A percentile compares a stretch with the other conserved stretches of the same genome.
These are phyloP conservation scores for Strigamia maritima DNA, from an alignment of 2,888 invertebrate species.

Conservation along the genomic window DNA sequence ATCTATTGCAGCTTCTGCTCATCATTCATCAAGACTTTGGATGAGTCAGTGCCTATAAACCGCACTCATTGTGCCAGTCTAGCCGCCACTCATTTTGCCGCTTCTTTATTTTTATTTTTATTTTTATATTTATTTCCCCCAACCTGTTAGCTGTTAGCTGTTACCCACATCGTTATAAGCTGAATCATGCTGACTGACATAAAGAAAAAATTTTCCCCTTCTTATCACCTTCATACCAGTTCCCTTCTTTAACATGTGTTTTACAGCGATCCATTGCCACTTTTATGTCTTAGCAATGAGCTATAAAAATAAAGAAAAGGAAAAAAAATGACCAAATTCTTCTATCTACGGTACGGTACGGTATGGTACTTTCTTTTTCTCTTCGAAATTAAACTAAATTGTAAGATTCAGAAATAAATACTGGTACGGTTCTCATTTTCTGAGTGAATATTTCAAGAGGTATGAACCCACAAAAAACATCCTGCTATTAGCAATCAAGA, in stretches of 20 bases:
- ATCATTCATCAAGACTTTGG: conserved; percentile 15
- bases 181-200: conserved; percentile 34
- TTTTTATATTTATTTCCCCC: no score
- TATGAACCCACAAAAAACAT: no score
- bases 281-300: background rate
- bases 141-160: no score
- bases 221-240: conserved; percentile 27
- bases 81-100: conserved; percentile 20
- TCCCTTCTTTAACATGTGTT: conserved; percentile 28
- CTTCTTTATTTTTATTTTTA: no score
- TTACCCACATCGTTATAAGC: conserved; percentile 20
- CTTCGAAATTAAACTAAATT: no score
- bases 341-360: no score
- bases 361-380: no score
- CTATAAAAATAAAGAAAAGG: background rate
- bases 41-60: conserved; percentile 31
- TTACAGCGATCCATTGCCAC: conserved; percentile 20
- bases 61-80: background rate
- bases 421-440: no score
- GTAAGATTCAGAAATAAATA: no score
- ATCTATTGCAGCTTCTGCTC: conserved; percentile 24
- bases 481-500: no score
- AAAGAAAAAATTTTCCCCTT: conserved; percentile 14
- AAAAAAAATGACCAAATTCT: background rate
- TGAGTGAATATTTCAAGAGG: no score